These are phyloP conservation scores for Ploceus nigricollis DNA, from an alignment of 2,113 vertebrate species.

Conservation along the genomic window DNA sequence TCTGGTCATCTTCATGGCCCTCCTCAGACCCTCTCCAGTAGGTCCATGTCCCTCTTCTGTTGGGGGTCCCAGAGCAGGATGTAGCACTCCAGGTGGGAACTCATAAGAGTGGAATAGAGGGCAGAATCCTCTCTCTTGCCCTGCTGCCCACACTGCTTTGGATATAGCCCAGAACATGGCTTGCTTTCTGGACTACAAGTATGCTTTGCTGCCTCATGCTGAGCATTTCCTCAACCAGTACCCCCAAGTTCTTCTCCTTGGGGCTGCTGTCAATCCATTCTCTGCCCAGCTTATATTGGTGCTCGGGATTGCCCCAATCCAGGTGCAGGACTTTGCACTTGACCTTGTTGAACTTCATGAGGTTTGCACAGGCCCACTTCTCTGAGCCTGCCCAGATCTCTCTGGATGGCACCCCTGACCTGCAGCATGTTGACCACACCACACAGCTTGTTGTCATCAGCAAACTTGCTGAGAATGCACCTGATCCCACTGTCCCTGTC, in stretches of 20 bases:
- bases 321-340: background rate
- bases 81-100: background rate
- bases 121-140: background rate
- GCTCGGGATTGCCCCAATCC: background rate
- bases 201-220: background rate
- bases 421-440: background rate
- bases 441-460: background rate
- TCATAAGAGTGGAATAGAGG: background rate
- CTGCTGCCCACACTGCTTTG: background rate
- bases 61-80: background rate
- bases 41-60: background rate
- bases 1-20: background rate
- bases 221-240: background rate
- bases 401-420: background rate
- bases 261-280: background rate
- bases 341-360: background rate
- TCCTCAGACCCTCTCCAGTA: background rate
- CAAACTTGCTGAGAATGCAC: background rate
- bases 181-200: background rate
- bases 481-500: background rate
- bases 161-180: background rate
- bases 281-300: background rate
- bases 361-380: background rate
- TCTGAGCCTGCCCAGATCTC: background rate
- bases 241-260: background rate